Percentiles rank a stretch among this genome's conserved stretches.
phyloP scores from a whole-genome alignment of 2,113 vertebrate species.

The Grammomys surdaster region DNA sequence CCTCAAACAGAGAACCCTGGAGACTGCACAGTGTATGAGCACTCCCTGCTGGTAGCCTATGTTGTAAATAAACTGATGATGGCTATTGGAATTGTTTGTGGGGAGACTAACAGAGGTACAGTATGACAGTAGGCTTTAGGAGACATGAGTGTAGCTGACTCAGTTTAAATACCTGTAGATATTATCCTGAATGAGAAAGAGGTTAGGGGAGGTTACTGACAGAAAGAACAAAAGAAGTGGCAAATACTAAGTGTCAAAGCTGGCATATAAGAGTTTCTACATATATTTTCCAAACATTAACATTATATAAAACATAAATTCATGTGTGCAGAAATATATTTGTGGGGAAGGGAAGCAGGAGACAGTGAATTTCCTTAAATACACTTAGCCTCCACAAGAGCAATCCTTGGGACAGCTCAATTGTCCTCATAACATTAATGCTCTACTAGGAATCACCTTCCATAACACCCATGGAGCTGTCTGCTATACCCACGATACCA shows the following conservation, averaged over 20 bases:
- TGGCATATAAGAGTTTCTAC: constrained; percentile 7
- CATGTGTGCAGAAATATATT: background rate
- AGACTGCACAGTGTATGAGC: constrained; percentile 61
- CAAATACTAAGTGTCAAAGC: background rate
- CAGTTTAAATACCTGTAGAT: background rate
- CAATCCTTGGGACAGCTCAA: background rate
- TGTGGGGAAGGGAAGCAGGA: background rate
- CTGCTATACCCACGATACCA: background rate
- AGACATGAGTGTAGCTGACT: background rate
- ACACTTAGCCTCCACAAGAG: background rate
- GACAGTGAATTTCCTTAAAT: constrained; percentile 32
- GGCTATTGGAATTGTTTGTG: background rate
- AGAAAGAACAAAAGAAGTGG: background rate
- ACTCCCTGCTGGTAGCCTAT: constrained; percentile 70
- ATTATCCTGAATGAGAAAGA: background rate
- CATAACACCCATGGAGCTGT: background rate
- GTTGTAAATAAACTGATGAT: background rate
- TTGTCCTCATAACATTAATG: background rate
- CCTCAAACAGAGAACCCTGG: background rate
- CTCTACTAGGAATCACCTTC: constrained; percentile 23
- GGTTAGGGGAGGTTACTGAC: background rate
- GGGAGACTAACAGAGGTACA: background rate
- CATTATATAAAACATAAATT: constrained; percentile 13
- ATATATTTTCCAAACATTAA: constrained; percentile 28
- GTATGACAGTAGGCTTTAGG: background rate